Conservation (phyloP, 1,140 invertebrate species). For the Procambarus virginalis region DNA sequence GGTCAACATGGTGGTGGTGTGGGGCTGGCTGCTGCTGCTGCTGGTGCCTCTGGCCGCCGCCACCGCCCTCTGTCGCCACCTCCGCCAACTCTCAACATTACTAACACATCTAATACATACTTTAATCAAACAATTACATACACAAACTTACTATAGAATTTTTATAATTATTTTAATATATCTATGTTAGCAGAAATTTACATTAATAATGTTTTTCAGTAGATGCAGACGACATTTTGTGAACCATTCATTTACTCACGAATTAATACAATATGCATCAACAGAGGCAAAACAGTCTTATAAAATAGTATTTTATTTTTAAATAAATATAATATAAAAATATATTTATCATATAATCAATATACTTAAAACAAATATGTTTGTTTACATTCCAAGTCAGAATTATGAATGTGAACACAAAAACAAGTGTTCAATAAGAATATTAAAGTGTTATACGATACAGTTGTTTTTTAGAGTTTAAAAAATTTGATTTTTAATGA, state of each 20-base stretch:
- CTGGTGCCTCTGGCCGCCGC: background rate
- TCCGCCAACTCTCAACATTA: too few species aligned
- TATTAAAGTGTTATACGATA: too few species aligned
- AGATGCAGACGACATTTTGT: background rate
- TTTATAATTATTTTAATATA: background rate
- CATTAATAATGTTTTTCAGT: background rate
- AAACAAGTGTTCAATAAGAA: background rate
- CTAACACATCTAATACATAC: too few species aligned
- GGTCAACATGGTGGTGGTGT: conserved; percentile 7
- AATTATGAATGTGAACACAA: background rate
- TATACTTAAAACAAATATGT: background rate
- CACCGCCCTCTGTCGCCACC: background rate
- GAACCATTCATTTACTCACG: background rate
- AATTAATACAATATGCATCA: background rate
- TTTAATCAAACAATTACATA: too few species aligned
- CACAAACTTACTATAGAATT: background rate
- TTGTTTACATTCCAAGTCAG: background rate
- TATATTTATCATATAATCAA: background rate
- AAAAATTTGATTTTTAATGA: background rate
- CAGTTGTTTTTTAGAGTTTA: background rate
- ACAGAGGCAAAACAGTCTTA: background rate
- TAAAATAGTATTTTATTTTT: background rate
- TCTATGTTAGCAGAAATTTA: background rate
- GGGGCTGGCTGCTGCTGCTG: background rate
- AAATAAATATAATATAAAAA: background rate